A percentile compares a stretch with the other conserved stretches of the same genome.
phyloP scores from a whole-genome alignment of 2,888 invertebrate genomes.

The Eutolmus rufibarbis region DNA sequence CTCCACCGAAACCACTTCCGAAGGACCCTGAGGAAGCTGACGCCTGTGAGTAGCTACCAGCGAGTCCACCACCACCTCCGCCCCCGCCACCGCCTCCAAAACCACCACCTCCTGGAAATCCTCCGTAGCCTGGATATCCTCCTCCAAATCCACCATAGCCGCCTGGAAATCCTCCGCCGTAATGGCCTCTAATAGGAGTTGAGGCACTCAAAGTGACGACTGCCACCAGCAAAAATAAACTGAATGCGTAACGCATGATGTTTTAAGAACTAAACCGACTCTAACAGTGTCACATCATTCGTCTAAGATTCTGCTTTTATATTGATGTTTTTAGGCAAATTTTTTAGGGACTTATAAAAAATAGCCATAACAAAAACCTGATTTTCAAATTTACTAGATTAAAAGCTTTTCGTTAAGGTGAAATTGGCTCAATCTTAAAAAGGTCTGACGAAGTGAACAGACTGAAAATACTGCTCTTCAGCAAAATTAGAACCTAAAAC shows the following conservation, averaged over 20 bases:
- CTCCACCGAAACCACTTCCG: background rate
- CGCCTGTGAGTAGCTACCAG: background rate
- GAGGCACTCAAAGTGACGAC: background rate
- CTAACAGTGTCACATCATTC: background rate
- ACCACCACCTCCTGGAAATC: background rate
- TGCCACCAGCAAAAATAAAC: background rate
- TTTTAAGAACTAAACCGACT: background rate
- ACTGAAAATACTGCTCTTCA: background rate
- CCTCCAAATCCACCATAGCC: background rate
- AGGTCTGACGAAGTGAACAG: background rate
- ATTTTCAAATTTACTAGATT: background rate
- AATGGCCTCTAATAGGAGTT: background rate
- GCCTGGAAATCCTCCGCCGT: background rate
- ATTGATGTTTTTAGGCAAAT: background rate
- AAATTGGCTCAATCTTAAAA: background rate
- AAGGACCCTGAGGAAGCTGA: background rate
- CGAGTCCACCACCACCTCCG: background rate
- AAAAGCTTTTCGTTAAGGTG: background rate
- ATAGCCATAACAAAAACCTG: background rate
- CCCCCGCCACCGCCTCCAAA: background rate
- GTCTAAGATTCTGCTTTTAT: background rate
- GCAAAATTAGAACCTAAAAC: background rate
- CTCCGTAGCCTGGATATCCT: background rate
- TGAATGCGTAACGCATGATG: background rate
- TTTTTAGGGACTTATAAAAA: background rate